Percentiles rank a stretch among this genome's conserved stretches.
Conservation (phyloP, 1,140 invertebrate species). For the Drosophila tropicalis region DNA sequence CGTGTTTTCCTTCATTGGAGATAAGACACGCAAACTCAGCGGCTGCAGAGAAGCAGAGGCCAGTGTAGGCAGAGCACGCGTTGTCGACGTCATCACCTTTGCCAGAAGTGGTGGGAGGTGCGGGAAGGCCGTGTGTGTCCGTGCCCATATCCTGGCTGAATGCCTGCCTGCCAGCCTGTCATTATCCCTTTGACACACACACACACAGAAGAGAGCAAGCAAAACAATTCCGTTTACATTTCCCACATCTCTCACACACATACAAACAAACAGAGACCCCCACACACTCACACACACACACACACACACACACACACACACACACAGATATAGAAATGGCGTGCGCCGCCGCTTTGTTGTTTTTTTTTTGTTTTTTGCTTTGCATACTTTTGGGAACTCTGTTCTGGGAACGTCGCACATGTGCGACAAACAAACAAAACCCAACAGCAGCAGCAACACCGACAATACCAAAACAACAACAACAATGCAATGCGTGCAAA, state of each 20-base stretch:
- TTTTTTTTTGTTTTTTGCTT: conserved; percentile 52
- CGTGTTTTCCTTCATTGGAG: conserved; percentile 76
- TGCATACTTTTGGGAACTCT: conserved; percentile 66
- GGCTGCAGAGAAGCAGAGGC: conserved; percentile 37
- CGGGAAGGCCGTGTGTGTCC: conserved; percentile 29
- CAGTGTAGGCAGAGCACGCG: conserved; percentile 18
- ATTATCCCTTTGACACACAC: conserved; percentile 67
- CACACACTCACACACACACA: conserved; percentile 5
- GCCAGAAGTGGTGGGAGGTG: conserved; percentile 4
- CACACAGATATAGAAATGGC: conserved; percentile 37
- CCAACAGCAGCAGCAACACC: conserved; percentile 52
- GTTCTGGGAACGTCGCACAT: conserved; percentile 74
- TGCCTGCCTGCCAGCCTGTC: conserved; percentile 62
- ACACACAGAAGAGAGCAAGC: conserved; percentile 56
- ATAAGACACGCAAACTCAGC: conserved; percentile 73
- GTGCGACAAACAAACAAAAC: conserved; percentile 72
- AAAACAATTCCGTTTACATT: conserved; percentile 81
- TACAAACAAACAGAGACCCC: neutral
- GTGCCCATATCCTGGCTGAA: conserved; percentile 5
- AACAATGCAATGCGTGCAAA: conserved; percentile 77
- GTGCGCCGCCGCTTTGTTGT: conserved; percentile 43
- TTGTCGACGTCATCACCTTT: conserved; percentile 55
- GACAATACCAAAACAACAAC: conserved; percentile 37
- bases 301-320: conserved; percentile 23
- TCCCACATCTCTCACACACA: conserved; percentile 61